phyloP scores from a whole-genome alignment of 2,888 invertebrate genomes.

The Ypsolopha scabrella region DNA sequence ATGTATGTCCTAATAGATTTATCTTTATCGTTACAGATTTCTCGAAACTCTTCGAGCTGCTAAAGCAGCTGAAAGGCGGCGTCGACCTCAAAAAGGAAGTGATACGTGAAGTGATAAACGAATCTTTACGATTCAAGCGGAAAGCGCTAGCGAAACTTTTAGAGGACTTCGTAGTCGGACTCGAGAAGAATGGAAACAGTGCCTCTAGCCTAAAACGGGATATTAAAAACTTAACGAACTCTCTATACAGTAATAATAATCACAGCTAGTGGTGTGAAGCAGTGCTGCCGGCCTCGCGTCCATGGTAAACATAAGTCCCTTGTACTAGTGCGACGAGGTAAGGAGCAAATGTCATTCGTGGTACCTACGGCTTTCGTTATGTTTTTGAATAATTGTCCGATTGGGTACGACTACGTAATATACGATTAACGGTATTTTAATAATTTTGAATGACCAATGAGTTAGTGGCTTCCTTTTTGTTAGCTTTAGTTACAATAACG shows the following conservation, averaged over 20 bases:
- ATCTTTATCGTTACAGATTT: conserved; percentile 72
- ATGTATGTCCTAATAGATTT: not conserved
- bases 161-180: conserved; percentile 72
- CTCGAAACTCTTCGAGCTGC: conserved; percentile 75
- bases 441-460: too few relatives aligned
- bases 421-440: too few relatives aligned
- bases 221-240: conserved; percentile 26
- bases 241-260: conserved; percentile 39
- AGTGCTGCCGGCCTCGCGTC: not conserved
- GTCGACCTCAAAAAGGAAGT: conserved; percentile 76
- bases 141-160: conserved; percentile 76
- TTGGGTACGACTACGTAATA: too few relatives aligned
- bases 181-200: conserved; percentile 64
- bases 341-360: not conserved
- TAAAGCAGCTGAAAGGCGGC: conserved; percentile 78
- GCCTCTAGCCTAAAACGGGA: conserved; percentile 44
- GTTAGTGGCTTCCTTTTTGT: too few relatives aligned
- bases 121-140: conserved; percentile 83
- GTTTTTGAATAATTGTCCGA: too few relatives aligned
- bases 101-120: conserved; percentile 79
- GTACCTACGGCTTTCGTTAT: too few relatives aligned
- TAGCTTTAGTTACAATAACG: too few relatives aligned
- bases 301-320: not conserved
- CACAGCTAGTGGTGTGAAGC: conserved; percentile 44
- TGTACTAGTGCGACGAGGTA: not conserved